Base-by-base conservation (phyloP, 1,140 invertebrate species). In the Cydia fagiglandana region DNA sequence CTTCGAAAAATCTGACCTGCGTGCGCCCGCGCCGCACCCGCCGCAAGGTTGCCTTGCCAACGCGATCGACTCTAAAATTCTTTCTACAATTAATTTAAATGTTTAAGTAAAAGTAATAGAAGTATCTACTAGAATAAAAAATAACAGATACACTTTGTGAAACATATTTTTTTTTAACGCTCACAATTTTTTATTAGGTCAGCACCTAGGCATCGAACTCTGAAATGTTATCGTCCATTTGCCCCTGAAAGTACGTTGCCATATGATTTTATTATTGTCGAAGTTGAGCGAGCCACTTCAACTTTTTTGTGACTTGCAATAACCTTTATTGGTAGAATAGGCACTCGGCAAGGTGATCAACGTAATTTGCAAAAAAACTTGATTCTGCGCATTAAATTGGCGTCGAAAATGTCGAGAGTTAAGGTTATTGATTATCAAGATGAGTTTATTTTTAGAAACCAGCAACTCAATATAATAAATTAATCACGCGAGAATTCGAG, bases 1-100 rank as follows among this genome's bases (percentile, higher is more conserved):
- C 90, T 92, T 92, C 89, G 86, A 91, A 92, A 91, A 88, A 91
- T 92, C 88, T 91, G 89, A 91, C 89, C 90, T 91, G 90, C 87
- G 85, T 61, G 56, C 56, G 56, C 56, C 56, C 56, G 56, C 56
- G 56, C 20, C 56, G 56, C 80, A 84, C 83, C 81, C 84, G 79
- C 81, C 79, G 84, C 86, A 91, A 90, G 89, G 89, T 91, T 91
- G 89, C 85, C 83, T 80, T 79, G 79, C 80, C 73, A 77, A 79
- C 70, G 79, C 75, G 77, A 79, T 76, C 75, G 73, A 70, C 15
- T 70, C 41, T 70, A 41, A 70, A 70, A 70, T 17, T 70, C 64
- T 13, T 34, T 20, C 56, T 47, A 50, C 34, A 34, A 70, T 70
- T 70, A 41, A 70, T 70, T 70, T n/a, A 34, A 66, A 34, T 9